Evolutionary conservation across 2,888 invertebrate species (phyloP).

Genomic region (Escarpia spicata): DNA sequence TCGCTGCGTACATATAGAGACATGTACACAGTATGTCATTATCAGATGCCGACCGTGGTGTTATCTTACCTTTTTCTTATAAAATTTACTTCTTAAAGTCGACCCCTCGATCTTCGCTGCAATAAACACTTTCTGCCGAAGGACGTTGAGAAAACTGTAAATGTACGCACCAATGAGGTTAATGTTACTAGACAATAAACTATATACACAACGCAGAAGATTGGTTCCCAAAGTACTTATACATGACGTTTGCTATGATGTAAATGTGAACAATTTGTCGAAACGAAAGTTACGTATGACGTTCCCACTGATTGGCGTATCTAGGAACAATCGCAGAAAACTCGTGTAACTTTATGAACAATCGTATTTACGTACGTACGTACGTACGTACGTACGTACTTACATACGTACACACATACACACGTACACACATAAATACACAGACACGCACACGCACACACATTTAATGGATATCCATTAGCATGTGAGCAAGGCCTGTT

Average conservation of each 20-base stretch:
- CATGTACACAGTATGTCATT: not conserved
- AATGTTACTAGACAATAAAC: no score
- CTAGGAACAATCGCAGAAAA: no score
- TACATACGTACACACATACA: not conserved
- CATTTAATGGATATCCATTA: no score
- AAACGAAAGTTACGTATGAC: no score
- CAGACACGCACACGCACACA: no score
- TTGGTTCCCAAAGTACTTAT: no score
- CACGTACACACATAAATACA: not conserved
- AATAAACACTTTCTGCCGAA: not conserved
- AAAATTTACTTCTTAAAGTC: not conserved
- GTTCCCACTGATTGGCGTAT: no score
- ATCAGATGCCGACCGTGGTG: not conserved
- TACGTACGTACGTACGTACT: not conserved
- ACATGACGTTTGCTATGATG: no score
- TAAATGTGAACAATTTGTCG: no score
- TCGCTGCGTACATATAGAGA: not conserved
- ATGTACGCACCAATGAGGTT: not conserved
- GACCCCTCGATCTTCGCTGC: not conserved
- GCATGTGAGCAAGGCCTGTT: no score
- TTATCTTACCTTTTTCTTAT: not conserved
- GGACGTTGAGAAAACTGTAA: conserved; percentile 3
- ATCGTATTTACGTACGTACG: not conserved
- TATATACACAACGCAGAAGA: no score
- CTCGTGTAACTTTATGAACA: no score